Base-by-base conservation (phyloP, 2,797 vertebrate species). In the Philypnodon macrostomus region DNA sequence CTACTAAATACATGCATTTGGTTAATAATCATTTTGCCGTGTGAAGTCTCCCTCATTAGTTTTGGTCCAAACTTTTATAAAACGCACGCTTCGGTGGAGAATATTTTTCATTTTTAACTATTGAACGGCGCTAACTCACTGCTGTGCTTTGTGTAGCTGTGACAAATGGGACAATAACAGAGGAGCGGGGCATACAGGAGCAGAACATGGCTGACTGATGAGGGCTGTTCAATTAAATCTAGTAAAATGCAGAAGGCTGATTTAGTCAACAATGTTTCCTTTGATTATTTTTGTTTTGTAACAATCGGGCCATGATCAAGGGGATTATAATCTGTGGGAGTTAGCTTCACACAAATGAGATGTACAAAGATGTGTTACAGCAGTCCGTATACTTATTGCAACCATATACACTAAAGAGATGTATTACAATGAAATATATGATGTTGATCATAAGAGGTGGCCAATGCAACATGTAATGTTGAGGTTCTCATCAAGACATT, bases 261-360 rank as follows among this genome's bases (percentile, higher is more conserved):
- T 56, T 59, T 24, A 36, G 30, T 61, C 47, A 55, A 39, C 40
- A 67, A 49, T 44, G 50, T 41, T 54, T 59, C 2, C 15, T 34
- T 4, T 47, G 32, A 53, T 67, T 54, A 49, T 61, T 63, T n/a
- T 56, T 57, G 41, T 64, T 61, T 59, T 41, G 34, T 12, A 75
- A 74, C 52, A 75, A 64, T 73, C 47, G 42, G 31, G 41, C 16
- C 50, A 21, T 63, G 51, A 72, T 74, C 34, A 67, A 64, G 49
- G 59, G 62, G 60, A 67, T 69, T 65, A 47, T n/a, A n/a, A n/a
- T n/a, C 58, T 59, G 70, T 67, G 50, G 41, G 53, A 62, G 53
- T 57, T n/a, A 0, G 9, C 61, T 56, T 36, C 8, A 47, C 14
- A 29, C 32, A 54, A 73, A 51, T 46, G 36, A 70, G 49, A 66